A percentile compares a stretch with the other conserved stretches of the same genome.
Evolutionary conservation across 1,140 invertebrate species (phyloP).

Genomic region (Chironomus striatipennis): DNA sequence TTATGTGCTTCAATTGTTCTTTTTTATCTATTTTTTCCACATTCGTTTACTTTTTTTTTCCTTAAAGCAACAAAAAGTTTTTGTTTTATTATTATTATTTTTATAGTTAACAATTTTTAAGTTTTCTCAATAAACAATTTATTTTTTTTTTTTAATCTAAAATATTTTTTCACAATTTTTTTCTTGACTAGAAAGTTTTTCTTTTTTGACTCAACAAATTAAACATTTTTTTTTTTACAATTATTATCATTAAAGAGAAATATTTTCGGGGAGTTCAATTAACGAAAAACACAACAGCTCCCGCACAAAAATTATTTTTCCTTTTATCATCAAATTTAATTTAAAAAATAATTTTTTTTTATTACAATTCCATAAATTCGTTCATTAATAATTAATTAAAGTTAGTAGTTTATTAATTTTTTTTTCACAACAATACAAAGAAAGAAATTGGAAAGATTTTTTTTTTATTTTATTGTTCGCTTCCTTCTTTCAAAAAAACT

Average conservation of each 20-base stretch:
- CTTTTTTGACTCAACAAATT: not conserved
- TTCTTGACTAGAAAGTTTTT: not conserved
- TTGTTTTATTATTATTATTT: no score
- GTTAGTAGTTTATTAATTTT: not conserved
- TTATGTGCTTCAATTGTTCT: not conserved
- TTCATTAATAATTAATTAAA: conserved; percentile 1
- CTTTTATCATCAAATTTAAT: no score
- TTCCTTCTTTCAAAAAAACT: not conserved
- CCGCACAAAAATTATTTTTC: not conserved
- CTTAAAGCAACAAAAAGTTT: not conserved
- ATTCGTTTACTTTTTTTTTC: no score
- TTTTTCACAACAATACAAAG: not conserved
- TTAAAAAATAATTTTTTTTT: no score
- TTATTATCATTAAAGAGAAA: not conserved
- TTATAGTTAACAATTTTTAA: conserved; percentile 10
- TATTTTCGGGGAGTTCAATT: not conserved
- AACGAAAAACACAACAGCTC: not conserved
- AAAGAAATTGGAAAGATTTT: not conserved
- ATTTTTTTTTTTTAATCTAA: not conserved
- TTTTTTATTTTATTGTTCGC: not conserved
- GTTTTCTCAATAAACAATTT: not conserved
- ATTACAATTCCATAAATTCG: not conserved
- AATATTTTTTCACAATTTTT: not conserved
- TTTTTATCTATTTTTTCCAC: not conserved
- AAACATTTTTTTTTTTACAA: not conserved